phyloP scores from a whole-genome alignment of 1,140 invertebrate genomes.

The Cylas formicarius region DNA sequence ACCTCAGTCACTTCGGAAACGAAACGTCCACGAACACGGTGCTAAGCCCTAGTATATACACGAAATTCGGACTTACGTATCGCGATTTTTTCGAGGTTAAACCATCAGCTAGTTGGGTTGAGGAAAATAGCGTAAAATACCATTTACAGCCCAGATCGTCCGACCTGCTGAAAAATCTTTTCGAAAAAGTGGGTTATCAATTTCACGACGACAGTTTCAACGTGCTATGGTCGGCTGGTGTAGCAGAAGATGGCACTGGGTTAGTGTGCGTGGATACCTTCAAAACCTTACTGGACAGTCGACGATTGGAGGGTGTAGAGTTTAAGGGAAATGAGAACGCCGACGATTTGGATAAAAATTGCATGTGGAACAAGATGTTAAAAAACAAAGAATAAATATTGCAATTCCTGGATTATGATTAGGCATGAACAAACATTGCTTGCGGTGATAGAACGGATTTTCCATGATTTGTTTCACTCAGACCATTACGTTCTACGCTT shows the following conservation, averaged over 20 bases:
- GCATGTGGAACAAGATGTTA: too few species aligned
- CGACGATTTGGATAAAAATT: too few species aligned
- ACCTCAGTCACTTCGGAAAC: slow-evolving; percentile 30
- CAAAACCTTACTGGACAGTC: slow-evolving; percentile 24
- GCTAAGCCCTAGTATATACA: slow-evolving; percentile 34
- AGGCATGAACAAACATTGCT: too few species aligned
- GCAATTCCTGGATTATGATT: too few species aligned
- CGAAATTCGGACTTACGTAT: slow-evolving; percentile 32
- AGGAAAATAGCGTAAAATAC: slow-evolving; percentile 2
- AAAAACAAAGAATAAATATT: too few species aligned
- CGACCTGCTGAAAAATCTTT: slow-evolving; percentile 31
- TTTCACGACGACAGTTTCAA: slow-evolving; percentile 33
- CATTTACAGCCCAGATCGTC: slow-evolving; percentile 31
- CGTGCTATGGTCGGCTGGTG: slow-evolving; percentile 33
- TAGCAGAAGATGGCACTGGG: slow-evolving; percentile 31
- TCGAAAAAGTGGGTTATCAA: slow-evolving; percentile 33
- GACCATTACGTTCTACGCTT: too few species aligned
- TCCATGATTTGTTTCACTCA: too few species aligned
- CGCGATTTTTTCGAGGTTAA: slow-evolving; percentile 34
- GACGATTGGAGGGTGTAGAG: too few species aligned
- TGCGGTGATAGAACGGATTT: too few species aligned
- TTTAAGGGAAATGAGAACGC: too few species aligned
- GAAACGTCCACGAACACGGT: slow-evolving; percentile 27
- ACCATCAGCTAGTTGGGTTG: neutral
- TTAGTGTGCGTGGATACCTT: slow-evolving; percentile 38